Evolutionary conservation across 2,797 vertebrate species (phyloP), one percentile per base, ranked within the genome.

Genomic region (Delichon dasypus): DNA sequence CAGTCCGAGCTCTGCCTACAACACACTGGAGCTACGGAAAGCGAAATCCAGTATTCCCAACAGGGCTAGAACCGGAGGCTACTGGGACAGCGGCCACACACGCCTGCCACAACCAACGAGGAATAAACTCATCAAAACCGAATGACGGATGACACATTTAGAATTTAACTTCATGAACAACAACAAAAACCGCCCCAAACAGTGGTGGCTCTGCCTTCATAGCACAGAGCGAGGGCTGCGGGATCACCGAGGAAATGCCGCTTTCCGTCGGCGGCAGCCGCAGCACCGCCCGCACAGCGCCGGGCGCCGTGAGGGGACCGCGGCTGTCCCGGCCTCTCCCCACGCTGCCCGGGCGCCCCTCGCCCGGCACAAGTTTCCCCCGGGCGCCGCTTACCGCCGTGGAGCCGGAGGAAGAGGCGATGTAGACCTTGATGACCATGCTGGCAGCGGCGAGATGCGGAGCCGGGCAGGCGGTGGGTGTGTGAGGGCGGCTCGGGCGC

Each of bases 381-480:
- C 16, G 22, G 26, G 57, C 10, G 23, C 17, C 36, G 15, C 99
- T 99, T 98, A 99, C 99, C 98, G 98, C 98, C 19, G 98, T 99
- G 88, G 99, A 99, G 94, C 99, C 99, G 27, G 99, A 99, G 88
- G 98, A 99, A 85, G 99, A 98, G 74, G 99, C 99, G 98, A 99
- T 99, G 97, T 98, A 99, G 76, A 99, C 99, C 97, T 98, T 98
- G 97, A 99, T 98, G 95, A 99, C 99, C 99, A 99, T 99, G 92
- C 92, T 98, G 97, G 34, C 40, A 76, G 45, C 83, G 14, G 38
- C 50, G 50, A 62, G 84, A 74, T 44, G 70, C 60, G 47, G 58
- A 71, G 85, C 85, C 85, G 45, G 65, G 54, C 16, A 40, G 68
- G 51, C 68, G 44, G 30, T 14, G 70, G 48, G 82, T 60, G 57